These are phyloP conservation scores for Ceratosolen solmsi DNA, from an alignment of 1,140 invertebrate genomes.

Conservation along the genomic window DNA sequence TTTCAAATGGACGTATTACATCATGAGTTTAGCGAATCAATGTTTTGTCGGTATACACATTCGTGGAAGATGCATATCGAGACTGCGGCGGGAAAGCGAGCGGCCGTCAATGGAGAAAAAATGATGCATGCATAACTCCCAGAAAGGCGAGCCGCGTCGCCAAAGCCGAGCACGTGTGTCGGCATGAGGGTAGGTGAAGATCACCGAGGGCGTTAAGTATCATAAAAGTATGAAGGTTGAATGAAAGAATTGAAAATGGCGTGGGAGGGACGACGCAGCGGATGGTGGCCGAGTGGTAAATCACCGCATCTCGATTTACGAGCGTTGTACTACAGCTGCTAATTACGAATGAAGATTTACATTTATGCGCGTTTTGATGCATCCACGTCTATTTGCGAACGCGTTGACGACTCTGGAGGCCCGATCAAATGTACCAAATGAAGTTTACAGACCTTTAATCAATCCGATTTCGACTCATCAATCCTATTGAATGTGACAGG, in stretches of 20 bases:
- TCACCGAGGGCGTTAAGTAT: not conserved
- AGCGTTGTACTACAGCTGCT: constrained; percentile 51
- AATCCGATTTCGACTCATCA: constrained; percentile 36
- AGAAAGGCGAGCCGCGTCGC: not conserved
- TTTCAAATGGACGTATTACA: constrained; percentile 69
- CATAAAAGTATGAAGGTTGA: not conserved
- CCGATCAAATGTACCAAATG: constrained; percentile 37
- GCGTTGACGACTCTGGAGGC: constrained; percentile 12
- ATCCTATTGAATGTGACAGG: not conserved
- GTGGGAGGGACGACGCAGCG: not conserved
- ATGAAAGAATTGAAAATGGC: not conserved
- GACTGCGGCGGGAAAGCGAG: not conserved
- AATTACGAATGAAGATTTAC: constrained; percentile 63
- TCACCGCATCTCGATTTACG: constrained; percentile 61
- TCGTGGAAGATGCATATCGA: not conserved
- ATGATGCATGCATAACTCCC: not conserved
- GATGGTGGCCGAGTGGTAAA: constrained; percentile 51
- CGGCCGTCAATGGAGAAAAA: not conserved
- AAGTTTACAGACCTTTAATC: constrained; percentile 50
- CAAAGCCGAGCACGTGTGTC: not conserved
- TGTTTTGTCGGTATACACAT: constrained; percentile 59
- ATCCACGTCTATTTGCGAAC: constrained; percentile 44
- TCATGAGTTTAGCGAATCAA: constrained; percentile 70
- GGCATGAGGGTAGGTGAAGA: not conserved
- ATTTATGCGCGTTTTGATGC: constrained; percentile 44